phyloP scores from a whole-genome alignment of 2,888 invertebrate genomes.

The Siphlonurus alternatus region DNA sequence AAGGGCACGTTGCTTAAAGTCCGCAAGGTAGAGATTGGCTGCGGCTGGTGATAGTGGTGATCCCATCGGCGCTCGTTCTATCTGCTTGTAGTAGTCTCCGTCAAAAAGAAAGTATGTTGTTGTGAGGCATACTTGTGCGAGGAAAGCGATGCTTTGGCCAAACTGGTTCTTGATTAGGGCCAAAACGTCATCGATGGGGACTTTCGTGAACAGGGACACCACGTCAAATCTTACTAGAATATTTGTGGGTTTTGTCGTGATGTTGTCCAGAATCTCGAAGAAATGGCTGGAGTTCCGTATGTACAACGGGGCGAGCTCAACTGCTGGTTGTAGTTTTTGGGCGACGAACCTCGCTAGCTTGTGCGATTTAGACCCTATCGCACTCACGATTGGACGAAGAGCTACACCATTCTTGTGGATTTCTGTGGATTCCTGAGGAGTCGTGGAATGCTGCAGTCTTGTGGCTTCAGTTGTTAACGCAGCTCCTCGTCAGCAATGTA shows the following conservation, averaged over 20 bases:
- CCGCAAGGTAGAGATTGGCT: not conserved
- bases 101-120: not conserved
- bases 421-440: not conserved
- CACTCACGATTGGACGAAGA: not conserved
- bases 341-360: not conserved
- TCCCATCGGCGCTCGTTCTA: constrained; percentile 11
- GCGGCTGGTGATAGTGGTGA: constrained; percentile 11
- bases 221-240: not conserved
- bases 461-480: not conserved
- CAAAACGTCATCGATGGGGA: not conserved
- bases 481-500: not conserved
- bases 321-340: not conserved
- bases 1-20: not conserved
- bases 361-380: not conserved
- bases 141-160: not conserved
- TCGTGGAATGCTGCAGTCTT: not conserved
- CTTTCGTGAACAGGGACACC: not conserved
- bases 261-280: not conserved
- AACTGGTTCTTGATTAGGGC: not conserved
- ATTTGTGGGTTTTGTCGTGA: not conserved
- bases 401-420: not conserved
- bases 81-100: constrained; percentile 5
- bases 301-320: not conserved
- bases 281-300: not conserved
- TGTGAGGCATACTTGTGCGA: not conserved